These are phyloP conservation scores for Smutsia temminckii DNA, from an alignment of 2,797 vertebrate genomes.

Conservation along the genomic window DNA sequence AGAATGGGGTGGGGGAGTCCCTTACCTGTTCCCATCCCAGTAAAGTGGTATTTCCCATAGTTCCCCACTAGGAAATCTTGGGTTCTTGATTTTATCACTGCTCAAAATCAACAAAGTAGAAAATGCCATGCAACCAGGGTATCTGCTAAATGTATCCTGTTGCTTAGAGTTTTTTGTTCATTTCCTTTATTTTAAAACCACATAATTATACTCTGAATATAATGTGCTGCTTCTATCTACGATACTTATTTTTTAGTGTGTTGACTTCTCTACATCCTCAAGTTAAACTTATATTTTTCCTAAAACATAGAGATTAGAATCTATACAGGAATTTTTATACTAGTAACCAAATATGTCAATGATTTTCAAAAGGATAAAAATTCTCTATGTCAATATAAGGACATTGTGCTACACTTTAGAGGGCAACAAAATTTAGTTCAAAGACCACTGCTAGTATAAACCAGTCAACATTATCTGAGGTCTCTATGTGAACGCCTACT, in stretches of 20 bases:
- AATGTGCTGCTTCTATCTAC: background rate
- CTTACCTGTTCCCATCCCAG: background rate
- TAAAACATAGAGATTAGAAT: background rate
- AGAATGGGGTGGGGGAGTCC: background rate
- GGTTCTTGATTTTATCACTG: background rate
- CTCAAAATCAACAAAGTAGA: background rate
- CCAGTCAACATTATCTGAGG: background rate
- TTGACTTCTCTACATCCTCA: background rate
- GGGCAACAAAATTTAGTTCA: background rate
- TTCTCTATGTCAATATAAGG: background rate
- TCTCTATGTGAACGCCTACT: background rate
- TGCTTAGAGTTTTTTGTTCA: background rate
- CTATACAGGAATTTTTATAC: background rate
- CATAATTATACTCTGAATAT: background rate
- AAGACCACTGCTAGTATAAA: background rate
- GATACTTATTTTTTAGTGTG: background rate
- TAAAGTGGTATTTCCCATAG: background rate
- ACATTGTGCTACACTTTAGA: background rate
- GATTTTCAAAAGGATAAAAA: background rate
- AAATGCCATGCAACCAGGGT: background rate
- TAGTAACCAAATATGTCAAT: background rate
- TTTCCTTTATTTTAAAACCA: background rate
- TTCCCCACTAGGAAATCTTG: background rate
- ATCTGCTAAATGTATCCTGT: background rate
- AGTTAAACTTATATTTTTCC: slow-evolving; percentile 17